Conservation (phyloP, 2,888 invertebrate genomes). For the Hemithea aestivaria region DNA sequence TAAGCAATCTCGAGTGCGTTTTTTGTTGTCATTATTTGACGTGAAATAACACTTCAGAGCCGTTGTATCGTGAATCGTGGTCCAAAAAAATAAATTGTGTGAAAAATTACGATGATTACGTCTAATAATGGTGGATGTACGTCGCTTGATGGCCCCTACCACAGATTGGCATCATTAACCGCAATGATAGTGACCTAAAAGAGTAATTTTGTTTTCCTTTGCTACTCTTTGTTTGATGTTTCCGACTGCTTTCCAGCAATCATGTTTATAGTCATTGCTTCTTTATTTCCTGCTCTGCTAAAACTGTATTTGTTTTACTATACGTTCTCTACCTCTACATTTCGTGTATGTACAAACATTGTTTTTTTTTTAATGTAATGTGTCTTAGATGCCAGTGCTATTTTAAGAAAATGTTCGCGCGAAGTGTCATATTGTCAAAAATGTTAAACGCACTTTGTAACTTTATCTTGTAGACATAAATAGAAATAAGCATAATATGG, state of each 20-base stretch:
- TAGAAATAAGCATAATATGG: no score
- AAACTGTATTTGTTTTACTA: no score
- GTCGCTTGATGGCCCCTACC: slow-evolving; percentile 64
- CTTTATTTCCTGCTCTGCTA: slow-evolving; percentile 3
- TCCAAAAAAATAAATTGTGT: slow-evolving; percentile 74
- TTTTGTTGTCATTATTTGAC: slow-evolving; percentile 76
- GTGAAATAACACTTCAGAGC: slow-evolving; percentile 61
- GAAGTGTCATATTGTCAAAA: no score
- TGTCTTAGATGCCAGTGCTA: no score
- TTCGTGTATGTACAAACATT: no score
- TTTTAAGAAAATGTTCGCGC: no score
- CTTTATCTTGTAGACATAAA: no score
- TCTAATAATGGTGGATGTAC: slow-evolving; percentile 66
- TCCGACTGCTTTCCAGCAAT: slow-evolving; percentile 34
- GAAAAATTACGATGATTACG: slow-evolving; percentile 78
- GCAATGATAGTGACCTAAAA: slow-evolving; percentile 69
- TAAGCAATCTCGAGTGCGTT: slow-evolving; percentile 48
- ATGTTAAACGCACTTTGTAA: no score
- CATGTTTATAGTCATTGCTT: slow-evolving; percentile 11
- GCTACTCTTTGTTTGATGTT: slow-evolving; percentile 38
- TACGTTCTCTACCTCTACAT: no score
- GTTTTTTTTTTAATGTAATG: no score
- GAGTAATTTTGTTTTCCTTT: slow-evolving; percentile 62
- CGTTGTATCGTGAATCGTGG: slow-evolving; percentile 56
- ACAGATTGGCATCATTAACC: slow-evolving; percentile 73